phyloP scores from a whole-genome alignment of 2,113 vertebrate species.

The Ciconia maguari region DNA sequence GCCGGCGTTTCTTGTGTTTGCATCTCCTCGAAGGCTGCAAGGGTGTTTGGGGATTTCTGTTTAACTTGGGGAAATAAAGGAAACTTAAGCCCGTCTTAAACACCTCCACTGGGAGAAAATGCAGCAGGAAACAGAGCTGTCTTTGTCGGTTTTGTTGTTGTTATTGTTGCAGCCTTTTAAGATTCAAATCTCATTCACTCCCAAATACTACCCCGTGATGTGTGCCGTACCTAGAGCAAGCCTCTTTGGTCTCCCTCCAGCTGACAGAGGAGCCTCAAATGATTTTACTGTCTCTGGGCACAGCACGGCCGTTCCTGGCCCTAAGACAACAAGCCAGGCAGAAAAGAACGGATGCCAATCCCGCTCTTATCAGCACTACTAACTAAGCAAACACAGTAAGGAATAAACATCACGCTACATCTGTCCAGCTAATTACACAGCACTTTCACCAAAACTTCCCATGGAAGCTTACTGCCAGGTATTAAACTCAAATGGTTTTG shows the following conservation, averaged over 20 bases:
- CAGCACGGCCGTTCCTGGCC: background rate
- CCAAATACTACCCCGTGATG: background rate
- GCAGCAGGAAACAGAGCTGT: background rate
- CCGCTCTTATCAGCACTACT: background rate
- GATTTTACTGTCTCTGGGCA: background rate
- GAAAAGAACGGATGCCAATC: background rate
- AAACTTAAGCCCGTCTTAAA: background rate
- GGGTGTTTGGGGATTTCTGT: background rate
- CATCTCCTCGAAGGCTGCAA: background rate
- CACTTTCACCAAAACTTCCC: background rate
- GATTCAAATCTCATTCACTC: background rate
- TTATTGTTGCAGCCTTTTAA: background rate
- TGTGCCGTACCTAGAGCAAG: accelerated
- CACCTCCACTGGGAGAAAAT: background rate
- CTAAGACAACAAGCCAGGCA: background rate
- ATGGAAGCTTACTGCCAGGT: background rate
- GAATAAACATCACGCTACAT: background rate
- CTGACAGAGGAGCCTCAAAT: background rate
- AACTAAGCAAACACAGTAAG: background rate
- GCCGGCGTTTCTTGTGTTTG: background rate
- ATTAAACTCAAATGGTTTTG: background rate
- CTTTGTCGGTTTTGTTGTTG: background rate
- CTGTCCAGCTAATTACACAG: background rate
- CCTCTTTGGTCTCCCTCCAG: background rate
- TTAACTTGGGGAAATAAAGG: background rate